These are phyloP conservation scores for Chaetogeoica ovagalla DNA, from an alignment of 2,888 invertebrate species.

Conservation along the genomic window DNA sequence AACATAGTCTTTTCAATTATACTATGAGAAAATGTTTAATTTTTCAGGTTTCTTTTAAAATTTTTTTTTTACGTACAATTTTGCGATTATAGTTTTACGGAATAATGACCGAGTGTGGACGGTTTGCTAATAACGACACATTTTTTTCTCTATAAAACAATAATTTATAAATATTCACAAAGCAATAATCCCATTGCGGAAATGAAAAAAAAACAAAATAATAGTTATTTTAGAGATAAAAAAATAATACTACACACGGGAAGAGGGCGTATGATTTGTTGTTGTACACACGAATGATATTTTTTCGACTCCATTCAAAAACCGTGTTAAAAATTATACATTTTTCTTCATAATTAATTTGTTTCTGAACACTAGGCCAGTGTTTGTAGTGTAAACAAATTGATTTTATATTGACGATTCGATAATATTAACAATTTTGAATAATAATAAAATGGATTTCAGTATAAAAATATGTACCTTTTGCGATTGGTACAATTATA, in stretches of 20 bases:
- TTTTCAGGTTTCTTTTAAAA: too few species aligned
- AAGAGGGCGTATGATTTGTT: constrained; percentile 26
- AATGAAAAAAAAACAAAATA: constrained; percentile 29
- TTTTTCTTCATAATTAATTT: neutral
- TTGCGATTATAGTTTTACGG: neutral
- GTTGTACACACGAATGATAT: neutral
- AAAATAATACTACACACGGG: neutral
- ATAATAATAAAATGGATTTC: too few species aligned
- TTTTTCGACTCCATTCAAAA: neutral
- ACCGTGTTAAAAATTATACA: neutral
- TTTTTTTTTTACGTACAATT: neutral
- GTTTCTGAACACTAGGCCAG: neutral
- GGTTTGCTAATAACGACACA: neutral
- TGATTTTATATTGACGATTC: neutral
- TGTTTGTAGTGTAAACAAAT: too few species aligned
- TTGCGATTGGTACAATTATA: constrained; percentile 5
- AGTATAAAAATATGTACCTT: neutral
- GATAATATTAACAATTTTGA: neutral
- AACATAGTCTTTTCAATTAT: too few species aligned
- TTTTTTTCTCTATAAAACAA: constrained; percentile 20
- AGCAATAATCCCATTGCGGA: neutral
- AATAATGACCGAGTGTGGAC: neutral
- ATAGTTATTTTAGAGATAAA: constrained; percentile 22
- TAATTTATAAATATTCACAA: constrained; percentile 36
- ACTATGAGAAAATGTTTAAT: too few species aligned